phyloP scores from a whole-genome alignment of 1,140 invertebrate genomes.

The Ectropis grisescens region DNA sequence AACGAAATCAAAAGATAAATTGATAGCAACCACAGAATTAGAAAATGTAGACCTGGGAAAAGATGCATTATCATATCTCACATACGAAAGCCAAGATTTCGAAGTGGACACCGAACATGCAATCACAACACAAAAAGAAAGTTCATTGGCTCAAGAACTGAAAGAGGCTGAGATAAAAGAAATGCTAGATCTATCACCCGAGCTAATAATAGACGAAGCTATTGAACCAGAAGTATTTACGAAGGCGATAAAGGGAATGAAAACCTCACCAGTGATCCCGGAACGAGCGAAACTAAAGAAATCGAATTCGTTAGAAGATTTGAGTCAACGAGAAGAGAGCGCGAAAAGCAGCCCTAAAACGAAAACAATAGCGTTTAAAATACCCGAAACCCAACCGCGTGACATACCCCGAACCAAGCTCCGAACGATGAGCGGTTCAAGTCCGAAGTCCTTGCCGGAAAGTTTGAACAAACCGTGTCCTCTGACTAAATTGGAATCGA shows the following conservation, averaged over 20 bases:
- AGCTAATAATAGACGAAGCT: conserved; percentile 48
- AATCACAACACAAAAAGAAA: conserved; percentile 16
- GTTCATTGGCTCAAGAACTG: conserved; percentile 42
- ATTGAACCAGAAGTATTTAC: conserved; percentile 41
- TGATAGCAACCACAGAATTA: too few species aligned
- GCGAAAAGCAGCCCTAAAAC: conserved; percentile 33
- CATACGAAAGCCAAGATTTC: conserved; percentile 37
- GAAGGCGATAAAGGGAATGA: conserved; percentile 33
- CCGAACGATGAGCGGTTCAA: conserved; percentile 43
- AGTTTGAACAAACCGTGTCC: conserved; percentile 50
- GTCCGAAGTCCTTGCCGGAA: conserved; percentile 60
- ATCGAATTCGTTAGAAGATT: conserved; percentile 50
- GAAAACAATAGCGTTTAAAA: conserved; percentile 52
- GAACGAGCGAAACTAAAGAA: conserved; percentile 53
- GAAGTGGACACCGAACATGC: conserved; percentile 15
- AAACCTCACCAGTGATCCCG: conserved; percentile 38
- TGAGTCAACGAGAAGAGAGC: conserved; percentile 19
- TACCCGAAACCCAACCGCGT: conserved; percentile 44
- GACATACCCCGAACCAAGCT: conserved; percentile 45
- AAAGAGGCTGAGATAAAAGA: conserved; percentile 47
- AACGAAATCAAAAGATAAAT: conserved; percentile 9
- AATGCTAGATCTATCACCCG: conserved; percentile 47
- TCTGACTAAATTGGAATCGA: conserved; percentile 42
- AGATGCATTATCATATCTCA: conserved; percentile 49
- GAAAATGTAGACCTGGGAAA: conserved; percentile 45